A percentile compares a stretch with the other conserved stretches of the same genome.
These are phyloP conservation scores for Drosophila meridiana DNA, from an alignment of 2,888 invertebrate genomes.

Conservation along the genomic window DNA sequence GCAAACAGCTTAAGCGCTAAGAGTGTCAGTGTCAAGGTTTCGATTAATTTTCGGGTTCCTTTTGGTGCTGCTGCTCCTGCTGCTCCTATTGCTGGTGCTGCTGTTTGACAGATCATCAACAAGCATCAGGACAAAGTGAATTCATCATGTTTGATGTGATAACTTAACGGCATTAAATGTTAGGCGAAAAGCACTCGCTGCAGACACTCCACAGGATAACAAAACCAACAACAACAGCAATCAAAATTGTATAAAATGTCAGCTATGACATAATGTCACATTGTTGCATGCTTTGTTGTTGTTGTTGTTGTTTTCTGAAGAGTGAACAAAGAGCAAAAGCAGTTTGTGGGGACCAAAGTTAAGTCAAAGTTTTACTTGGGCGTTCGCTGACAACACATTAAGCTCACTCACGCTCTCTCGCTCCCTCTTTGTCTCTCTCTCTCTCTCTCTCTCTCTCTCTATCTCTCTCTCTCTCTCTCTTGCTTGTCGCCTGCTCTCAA, in stretches of 20 bases:
- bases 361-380: slow-evolving; percentile 28
- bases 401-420: slow-evolving; percentile 9
- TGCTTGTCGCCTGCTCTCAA: not conserved
- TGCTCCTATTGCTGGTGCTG: not conserved
- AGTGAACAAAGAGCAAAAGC: slow-evolving; percentile 21
- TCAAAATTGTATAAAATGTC: slow-evolving; percentile 31
- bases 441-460: not conserved
- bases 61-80: too few species aligned
- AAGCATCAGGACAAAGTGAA: slow-evolving; percentile 14
- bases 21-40: slow-evolving; percentile 34
- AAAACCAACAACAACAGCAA: slow-evolving; percentile 35
- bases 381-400: slow-evolving; percentile 38
- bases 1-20: not conserved
- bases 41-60: not conserved
- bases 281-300: slow-evolving; percentile 43
- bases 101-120: slow-evolving; percentile 23
- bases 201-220: slow-evolving; percentile 23
- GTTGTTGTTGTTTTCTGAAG: slow-evolving; percentile 19
- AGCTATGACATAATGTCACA: slow-evolving; percentile 62
- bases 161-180: slow-evolving; percentile 26
- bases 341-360: slow-evolving; percentile 24
- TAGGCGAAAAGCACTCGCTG: slow-evolving; percentile 21
- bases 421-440: not conserved
- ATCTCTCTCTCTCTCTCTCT: not conserved
- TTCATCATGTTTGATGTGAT: slow-evolving; percentile 51